Evolutionary conservation across 2,113 vertebrate genomes (phyloP).

Genomic region (Atrichornis clamosus): DNA sequence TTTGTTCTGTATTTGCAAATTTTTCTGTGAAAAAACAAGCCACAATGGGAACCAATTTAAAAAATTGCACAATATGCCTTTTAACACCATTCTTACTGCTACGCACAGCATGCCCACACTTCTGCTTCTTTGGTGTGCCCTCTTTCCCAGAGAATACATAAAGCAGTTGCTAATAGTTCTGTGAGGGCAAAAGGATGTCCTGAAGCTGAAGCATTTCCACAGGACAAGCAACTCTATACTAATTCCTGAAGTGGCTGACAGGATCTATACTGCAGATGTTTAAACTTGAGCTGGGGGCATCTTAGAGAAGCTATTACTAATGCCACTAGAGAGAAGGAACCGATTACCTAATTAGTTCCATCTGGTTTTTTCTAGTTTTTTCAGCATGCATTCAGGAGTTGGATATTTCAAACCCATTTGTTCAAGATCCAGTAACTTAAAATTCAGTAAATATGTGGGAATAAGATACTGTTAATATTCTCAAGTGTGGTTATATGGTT

Average conservation of each 20-base stretch:
- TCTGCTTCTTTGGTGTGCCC: neutral
- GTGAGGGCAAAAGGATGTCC: neutral
- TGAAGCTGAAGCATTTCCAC: neutral
- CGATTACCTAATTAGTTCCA: neutral
- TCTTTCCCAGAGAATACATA: neutral
- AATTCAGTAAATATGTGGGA: neutral
- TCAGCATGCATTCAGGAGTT: neutral
- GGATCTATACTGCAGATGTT: neutral
- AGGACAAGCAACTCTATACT: neutral
- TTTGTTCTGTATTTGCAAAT: neutral
- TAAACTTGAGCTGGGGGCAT: neutral
- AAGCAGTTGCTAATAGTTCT: neutral
- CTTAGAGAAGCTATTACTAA: neutral
- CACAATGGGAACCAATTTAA: neutral
- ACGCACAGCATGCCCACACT: neutral
- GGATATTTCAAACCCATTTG: neutral
- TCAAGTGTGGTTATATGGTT: neutral
- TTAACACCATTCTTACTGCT: neutral
- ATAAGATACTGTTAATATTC: neutral
- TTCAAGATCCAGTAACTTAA: neutral
- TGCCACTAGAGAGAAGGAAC: neutral
- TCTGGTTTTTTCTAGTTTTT: neutral
- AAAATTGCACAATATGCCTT: neutral
- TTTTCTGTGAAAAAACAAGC: neutral
- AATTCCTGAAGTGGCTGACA: neutral